phyloP scores from a whole-genome alignment of 35 echinoderm and acorn worm species.

The Holothuria glaberrima region DNA sequence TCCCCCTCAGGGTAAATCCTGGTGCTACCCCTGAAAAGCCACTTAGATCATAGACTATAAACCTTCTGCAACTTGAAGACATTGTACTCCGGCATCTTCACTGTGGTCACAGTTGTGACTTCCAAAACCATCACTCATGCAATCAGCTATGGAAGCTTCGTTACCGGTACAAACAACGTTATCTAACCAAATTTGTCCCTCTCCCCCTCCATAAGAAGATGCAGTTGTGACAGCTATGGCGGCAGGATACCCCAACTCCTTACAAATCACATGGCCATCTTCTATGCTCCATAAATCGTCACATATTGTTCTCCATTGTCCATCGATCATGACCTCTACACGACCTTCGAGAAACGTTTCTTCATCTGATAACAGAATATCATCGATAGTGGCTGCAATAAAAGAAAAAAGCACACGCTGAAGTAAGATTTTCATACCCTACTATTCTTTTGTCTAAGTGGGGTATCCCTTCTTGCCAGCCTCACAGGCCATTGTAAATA shows the following conservation, averaged over 20 bases:
- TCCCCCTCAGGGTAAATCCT: too few species aligned
- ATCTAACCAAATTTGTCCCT: not conserved
- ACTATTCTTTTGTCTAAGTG: too few species aligned
- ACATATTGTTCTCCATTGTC: slow-evolving; percentile 29
- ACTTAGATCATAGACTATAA: too few species aligned
- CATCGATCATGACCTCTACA: not conserved
- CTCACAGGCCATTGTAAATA: too few species aligned
- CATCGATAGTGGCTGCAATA: too few species aligned
- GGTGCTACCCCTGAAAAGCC: too few species aligned
- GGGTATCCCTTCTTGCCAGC: too few species aligned
- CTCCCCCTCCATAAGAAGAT: not conserved
- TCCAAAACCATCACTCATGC: not conserved
- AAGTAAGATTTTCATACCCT: too few species aligned
- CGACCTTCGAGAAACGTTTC: not conserved
- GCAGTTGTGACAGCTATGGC: not conserved
- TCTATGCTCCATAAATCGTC: slow-evolving; percentile 45
- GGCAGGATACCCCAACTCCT: not conserved
- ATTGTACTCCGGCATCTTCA: not conserved
- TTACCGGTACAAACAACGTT: not conserved
- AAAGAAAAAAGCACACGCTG: too few species aligned
- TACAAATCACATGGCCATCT: slow-evolving; percentile 25
- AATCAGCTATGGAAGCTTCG: not conserved
- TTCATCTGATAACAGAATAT: not conserved
- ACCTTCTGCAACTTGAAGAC: not conserved
- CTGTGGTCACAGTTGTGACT: not conserved